Evolutionary conservation across 2,888 invertebrate genomes (phyloP).

Genomic region (Allophyes oxyacanthae): DNA sequence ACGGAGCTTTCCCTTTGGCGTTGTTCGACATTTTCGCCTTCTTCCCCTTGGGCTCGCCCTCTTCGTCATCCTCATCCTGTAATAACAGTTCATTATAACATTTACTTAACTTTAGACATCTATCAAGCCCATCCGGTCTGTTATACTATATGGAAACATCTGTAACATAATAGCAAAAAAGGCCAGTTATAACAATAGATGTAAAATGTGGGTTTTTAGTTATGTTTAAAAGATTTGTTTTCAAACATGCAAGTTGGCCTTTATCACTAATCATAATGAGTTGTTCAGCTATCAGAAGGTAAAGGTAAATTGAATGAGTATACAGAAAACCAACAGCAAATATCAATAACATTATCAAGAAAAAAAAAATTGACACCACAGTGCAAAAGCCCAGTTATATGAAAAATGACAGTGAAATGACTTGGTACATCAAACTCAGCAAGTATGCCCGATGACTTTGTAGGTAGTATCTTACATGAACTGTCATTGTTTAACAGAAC

Average conservation of each 20-base stretch:
- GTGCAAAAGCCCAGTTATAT: constrained; percentile 61
- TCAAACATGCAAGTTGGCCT: constrained; percentile 3
- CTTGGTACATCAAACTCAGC: constrained; percentile 3
- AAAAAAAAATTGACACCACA: constrained; percentile 50
- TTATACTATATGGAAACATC: too few species aligned
- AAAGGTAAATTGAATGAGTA: constrained; percentile 82
- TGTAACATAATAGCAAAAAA: constrained; percentile 6
- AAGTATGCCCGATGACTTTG: constrained; percentile 6
- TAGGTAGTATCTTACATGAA: constrained; percentile 24
- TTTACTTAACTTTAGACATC: not conserved
- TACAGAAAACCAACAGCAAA: constrained; percentile 88
- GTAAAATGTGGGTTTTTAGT: too few species aligned
- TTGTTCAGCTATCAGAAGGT: constrained; percentile 78
- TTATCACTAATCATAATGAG: constrained; percentile 9
- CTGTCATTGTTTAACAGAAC: constrained; percentile 65
- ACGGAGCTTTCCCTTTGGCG: constrained; percentile 91
- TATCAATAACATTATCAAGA: constrained; percentile 17
- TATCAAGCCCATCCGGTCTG: too few species aligned
- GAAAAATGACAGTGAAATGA: constrained; percentile 61
- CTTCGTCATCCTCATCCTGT: constrained; percentile 92
- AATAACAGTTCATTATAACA: constrained; percentile 25
- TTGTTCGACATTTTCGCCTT: constrained; percentile 93
- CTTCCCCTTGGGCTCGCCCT: constrained; percentile 94
- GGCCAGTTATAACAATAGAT: constrained; percentile 6
- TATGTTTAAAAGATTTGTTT: not conserved